Evolutionary conservation across 2,797 vertebrate species (phyloP).

Genomic region (Tarsius wallacei): DNA sequence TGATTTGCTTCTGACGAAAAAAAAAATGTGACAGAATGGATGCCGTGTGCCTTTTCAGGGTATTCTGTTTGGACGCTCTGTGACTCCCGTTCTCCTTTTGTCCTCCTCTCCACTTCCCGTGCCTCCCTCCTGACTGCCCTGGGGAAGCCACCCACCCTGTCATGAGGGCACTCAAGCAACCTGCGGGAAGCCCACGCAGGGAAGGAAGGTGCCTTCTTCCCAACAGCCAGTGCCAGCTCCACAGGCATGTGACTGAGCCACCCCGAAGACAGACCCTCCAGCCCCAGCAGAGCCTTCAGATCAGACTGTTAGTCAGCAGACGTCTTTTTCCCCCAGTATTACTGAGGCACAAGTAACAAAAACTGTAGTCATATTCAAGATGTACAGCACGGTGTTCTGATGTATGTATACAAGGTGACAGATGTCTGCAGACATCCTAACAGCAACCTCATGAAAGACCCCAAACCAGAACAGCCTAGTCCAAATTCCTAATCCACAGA

Average conservation of each 20-base stretch:
- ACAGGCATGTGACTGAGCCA: background rate
- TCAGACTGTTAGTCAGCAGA: background rate
- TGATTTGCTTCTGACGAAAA: background rate
- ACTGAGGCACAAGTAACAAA: background rate
- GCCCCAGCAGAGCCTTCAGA: background rate
- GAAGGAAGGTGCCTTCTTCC: background rate
- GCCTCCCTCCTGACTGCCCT: background rate
- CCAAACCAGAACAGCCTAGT: background rate
- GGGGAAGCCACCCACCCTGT: background rate
- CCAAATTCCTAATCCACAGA: background rate
- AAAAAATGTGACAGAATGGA: conserved; percentile 27
- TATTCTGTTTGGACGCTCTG: background rate
- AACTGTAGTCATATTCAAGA: background rate
- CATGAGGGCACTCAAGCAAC: background rate
- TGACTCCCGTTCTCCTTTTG: background rate
- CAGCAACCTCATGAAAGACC: background rate
- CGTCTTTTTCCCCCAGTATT: background rate
- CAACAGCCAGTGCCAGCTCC: background rate
- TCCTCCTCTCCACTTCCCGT: background rate
- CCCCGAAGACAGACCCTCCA: background rate
- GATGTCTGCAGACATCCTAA: background rate
- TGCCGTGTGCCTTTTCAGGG: background rate
- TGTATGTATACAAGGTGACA: background rate
- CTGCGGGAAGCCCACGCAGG: background rate
- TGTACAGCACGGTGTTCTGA: background rate